phyloP scores from a whole-genome alignment of 2,113 vertebrate genomes.

The Clarias batrachus region DNA sequence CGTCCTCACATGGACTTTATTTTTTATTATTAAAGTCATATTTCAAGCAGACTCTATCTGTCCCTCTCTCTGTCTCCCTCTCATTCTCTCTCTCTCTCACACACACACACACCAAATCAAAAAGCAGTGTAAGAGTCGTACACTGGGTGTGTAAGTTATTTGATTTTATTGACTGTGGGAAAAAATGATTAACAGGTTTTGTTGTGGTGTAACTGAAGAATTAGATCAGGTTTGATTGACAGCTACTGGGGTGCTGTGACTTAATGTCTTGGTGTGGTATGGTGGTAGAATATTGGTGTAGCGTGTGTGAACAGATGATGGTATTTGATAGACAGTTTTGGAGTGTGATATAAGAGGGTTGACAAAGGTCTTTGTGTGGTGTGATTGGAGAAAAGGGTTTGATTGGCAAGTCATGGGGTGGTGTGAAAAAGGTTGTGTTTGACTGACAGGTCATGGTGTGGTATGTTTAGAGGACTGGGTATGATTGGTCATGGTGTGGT shows the following conservation, averaged over 20 bases:
- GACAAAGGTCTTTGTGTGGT: neutral
- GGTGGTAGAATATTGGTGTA: neutral
- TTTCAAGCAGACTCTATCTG: neutral
- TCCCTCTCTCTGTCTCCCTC: neutral
- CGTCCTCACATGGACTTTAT: neutral
- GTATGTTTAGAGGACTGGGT: neutral
- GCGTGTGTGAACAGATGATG: neutral
- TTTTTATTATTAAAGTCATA: neutral
- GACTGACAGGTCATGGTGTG: neutral
- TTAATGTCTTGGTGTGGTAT: neutral
- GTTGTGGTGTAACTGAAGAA: neutral
- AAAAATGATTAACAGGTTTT: slow-evolving; percentile 18
- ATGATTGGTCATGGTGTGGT: neutral
- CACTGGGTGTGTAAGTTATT: slow-evolving; percentile 11
- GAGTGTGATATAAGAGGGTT: neutral
- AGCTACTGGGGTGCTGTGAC: neutral
- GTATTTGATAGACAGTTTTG: no score
- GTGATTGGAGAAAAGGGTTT: neutral
- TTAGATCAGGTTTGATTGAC: neutral
- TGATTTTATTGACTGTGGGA: slow-evolving; percentile 47
- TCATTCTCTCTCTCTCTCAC: neutral
- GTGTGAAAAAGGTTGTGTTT: neutral
- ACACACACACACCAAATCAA: neutral
- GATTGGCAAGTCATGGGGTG: slow-evolving; percentile 13
- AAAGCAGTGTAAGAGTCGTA: neutral